Conservation (phyloP, 1,140 invertebrate genomes). For the Tyrophagus putrescentiae region DNA sequence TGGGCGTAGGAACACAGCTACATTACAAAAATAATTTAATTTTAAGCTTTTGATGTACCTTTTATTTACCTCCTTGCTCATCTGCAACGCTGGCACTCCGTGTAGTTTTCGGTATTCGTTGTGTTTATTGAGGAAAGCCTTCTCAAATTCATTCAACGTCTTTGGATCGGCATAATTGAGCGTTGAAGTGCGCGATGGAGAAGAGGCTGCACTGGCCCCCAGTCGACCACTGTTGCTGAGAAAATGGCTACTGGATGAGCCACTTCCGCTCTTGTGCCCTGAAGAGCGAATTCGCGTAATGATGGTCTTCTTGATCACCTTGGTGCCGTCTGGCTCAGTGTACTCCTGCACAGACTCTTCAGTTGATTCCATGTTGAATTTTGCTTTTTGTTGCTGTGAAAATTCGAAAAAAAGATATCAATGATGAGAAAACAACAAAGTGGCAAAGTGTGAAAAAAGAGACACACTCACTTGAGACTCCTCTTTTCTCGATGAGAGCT, state of each 20-base stretch:
- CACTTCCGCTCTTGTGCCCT: no score
- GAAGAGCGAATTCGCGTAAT: not conserved
- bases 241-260: no score
- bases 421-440: no score
- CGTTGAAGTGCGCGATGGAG: no score
- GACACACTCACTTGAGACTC: no score
- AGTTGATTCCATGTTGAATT: conserved; percentile 9
- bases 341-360: not conserved
- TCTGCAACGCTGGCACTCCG: conserved; percentile 46
- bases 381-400: no score
- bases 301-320: not conserved
- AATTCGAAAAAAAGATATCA: no score
- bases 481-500: no score
- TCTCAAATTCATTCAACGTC: conserved; percentile 35
- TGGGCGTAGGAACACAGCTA: conserved; percentile 13
- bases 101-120: conserved; percentile 61
- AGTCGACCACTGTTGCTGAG: no score
- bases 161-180: not conserved
- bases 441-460: no score
- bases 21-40: not conserved
- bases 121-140: conserved; percentile 50
- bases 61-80: conserved; percentile 52
- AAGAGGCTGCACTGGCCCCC: no score
- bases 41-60: conserved; percentile 13
- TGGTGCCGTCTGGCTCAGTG: not conserved